Evolutionary conservation across 2,113 vertebrate species (phyloP).

Genomic region (Axis porcinus): DNA sequence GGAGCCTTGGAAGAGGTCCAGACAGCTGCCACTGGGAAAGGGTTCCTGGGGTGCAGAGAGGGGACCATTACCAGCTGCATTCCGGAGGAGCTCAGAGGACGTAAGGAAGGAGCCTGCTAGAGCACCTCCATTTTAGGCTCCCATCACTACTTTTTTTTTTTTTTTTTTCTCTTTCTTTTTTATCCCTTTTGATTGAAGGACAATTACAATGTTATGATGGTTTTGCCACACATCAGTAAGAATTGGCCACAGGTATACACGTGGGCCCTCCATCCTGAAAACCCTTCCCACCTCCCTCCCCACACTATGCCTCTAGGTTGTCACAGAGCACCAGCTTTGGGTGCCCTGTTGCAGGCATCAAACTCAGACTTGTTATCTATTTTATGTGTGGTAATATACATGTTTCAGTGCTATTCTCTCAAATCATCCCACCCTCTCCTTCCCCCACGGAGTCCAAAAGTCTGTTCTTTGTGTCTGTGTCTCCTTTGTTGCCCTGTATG

Average conservation of each 20-base stretch:
- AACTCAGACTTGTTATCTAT: neutral
- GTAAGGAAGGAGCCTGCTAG: neutral
- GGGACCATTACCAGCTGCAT: neutral
- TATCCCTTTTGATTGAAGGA: neutral
- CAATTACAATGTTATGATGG: neutral
- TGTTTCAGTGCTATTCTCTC: neutral
- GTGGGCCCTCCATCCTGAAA: neutral
- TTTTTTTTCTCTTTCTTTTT: neutral
- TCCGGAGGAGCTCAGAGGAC: neutral
- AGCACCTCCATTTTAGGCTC: no score
- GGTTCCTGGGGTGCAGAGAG: neutral
- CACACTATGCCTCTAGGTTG: neutral
- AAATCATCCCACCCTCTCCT: neutral
- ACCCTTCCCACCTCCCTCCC: neutral
- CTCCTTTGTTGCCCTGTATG: neutral
- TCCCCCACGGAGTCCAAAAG: neutral
- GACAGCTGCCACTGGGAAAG: neutral
- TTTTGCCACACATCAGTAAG: neutral
- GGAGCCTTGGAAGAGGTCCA: neutral
- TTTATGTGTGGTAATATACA: neutral
- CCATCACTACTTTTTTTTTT: neutral
- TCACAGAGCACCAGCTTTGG: neutral
- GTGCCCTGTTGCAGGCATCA: neutral
- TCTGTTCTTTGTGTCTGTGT: neutral
- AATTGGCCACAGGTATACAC: neutral